Percentiles rank a stretch among this genome's conserved stretches.
Conservation (phyloP, 1,140 invertebrate species). For the Physella acuta region DNA sequence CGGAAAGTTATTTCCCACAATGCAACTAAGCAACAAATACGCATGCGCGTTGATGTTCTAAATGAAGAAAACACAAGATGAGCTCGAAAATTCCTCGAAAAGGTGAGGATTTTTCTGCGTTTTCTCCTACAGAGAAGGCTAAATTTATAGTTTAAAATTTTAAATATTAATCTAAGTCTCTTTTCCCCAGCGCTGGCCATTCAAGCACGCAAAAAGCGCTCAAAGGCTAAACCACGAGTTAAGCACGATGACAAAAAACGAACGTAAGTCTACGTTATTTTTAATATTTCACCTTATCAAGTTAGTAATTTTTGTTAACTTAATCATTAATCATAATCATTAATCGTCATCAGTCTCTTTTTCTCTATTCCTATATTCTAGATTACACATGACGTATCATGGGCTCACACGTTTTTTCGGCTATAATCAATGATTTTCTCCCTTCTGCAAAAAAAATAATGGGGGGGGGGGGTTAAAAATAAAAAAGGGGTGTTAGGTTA, state of each 20-base stretch:
- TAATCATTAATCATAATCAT: no score
- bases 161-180: no score
- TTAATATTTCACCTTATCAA: background rate
- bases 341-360: no score
- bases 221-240: conserved; percentile 50
- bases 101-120: conserved; percentile 34
- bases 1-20: conserved; percentile 44
- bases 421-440: no score
- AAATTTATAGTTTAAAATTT: conserved; percentile 3
- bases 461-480: no score
- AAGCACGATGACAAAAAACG: conserved; percentile 42
- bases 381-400: no score
- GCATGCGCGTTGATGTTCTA: conserved; percentile 43
- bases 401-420: no score
- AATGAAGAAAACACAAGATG: conserved; percentile 47
- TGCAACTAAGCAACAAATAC: conserved; percentile 42
- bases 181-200: conserved; percentile 58
- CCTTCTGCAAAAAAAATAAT: no score
- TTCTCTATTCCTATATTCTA: no score
- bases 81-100: conserved; percentile 54
- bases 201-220: conserved; percentile 60
- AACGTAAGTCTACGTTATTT: conserved; percentile 37
- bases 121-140: background rate
- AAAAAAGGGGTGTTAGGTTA: no score
- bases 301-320: background rate